Evolutionary conservation across 2,888 invertebrate species (phyloP), one percentile per base, ranked within the genome.

Genomic region (Cryptops parisi): DNA sequence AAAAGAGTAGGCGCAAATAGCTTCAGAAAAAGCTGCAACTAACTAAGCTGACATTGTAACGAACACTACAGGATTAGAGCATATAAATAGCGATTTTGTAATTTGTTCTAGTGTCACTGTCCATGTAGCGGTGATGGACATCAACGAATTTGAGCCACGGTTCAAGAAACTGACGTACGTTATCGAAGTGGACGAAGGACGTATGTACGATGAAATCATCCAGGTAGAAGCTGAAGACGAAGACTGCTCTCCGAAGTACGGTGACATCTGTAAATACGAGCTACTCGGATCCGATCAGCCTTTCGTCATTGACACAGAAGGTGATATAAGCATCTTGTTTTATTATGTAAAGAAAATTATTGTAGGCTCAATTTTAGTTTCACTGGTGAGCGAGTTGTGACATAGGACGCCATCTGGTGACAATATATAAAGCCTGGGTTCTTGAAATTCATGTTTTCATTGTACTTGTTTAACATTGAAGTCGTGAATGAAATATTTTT

Each of bases 181-280:
- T 27, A 81, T 83, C 60, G 79, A 87, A 61, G 81, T 90, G 58
- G 91, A 91, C 67, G 96, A 96, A 67, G 91, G 91, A 1, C 78
- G 84, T 15, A 72, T 91, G 25, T 88, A 88, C 72, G 84, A 86
- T 64, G 87, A 90, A 68, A 84, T 97, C 58, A 78, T 94, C 21
- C 79, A 88, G 3, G 86, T 97, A 3, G 84, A 88, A 65, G 96
- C 97, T 2, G 80, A 82, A 0, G 97, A 97, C 68, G 77, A 84
- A 51, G 96, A 97, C 71, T 93, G 93, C 70, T 90, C 93, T n/a
- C 88, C 89, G 41, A 80, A 87, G 54, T 93, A 83, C 68, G 90
- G 90, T 1, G 90, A 91, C 67, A 90, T 97, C 52, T 97, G 97
- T 80, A 90, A 90, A 69, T 98, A 96, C 72, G 90, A 96, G 71